phyloP scores from a whole-genome alignment of 1,140 invertebrate species.

The Bathynomus jamesi region DNA sequence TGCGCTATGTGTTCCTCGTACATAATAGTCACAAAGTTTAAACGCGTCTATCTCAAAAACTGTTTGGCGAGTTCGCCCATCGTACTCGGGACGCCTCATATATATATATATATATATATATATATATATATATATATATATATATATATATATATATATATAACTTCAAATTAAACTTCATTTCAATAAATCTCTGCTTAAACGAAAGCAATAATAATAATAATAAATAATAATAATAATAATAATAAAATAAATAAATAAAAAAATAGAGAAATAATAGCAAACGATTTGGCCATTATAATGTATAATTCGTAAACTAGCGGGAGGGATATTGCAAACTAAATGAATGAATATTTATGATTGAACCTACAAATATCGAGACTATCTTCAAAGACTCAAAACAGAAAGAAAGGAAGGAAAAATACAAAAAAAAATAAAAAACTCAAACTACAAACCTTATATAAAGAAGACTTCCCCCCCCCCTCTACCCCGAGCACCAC shows the following conservation, averaged over 20 bases:
- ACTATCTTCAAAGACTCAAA: neutral
- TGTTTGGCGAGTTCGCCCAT: too few relatives aligned
- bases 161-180: neutral
- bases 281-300: neutral
- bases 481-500: too few relatives aligned
- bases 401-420: neutral
- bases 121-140: neutral
- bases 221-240: slow-evolving; percentile 3
- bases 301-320: neutral
- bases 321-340: neutral
- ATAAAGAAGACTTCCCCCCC: too few relatives aligned
- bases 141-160: neutral
- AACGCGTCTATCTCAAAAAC: too few relatives aligned
- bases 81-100: too few relatives aligned
- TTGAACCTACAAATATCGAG: neutral
- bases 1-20: too few relatives aligned
- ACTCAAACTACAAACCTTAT: neutral
- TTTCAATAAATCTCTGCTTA: neutral
- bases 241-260: neutral
- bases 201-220: neutral
- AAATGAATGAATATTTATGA: neutral
- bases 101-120: neutral
- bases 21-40: too few relatives aligned
- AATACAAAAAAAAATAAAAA: neutral
- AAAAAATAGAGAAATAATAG: neutral